Evolutionary conservation across 2,797 vertebrate species (phyloP).

Genomic region (Tokudaia tokunoshimensis): DNA sequence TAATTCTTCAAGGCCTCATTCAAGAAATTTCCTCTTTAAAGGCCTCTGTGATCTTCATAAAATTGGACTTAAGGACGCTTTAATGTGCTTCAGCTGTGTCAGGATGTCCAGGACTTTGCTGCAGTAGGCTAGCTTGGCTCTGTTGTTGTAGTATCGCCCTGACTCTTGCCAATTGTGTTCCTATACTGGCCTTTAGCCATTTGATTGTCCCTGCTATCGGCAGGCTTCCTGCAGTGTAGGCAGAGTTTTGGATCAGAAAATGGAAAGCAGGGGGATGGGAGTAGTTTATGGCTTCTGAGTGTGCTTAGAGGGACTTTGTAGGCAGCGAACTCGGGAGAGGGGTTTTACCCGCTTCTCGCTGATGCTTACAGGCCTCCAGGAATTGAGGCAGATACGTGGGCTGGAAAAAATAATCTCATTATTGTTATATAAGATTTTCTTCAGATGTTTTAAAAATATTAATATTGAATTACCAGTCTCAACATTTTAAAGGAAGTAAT

Average conservation of each 20-base stretch:
- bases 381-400: background rate
- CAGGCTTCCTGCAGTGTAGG: background rate
- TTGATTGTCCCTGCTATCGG: background rate
- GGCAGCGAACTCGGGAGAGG: background rate
- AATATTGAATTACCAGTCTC: conserved; percentile 83
- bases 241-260: background rate
- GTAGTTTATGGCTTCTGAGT: background rate
- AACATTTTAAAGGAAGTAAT: conserved; percentile 70
- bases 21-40: too few species aligned
- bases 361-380: background rate
- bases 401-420: conserved; percentile 61
- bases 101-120: too few species aligned
- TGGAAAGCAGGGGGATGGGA: background rate
- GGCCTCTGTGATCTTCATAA: too few species aligned
- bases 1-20: too few species aligned
- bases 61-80: too few species aligned
- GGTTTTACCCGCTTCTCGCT: background rate
- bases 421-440: conserved; percentile 80
- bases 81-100: too few species aligned
- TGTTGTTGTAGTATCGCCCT: background rate
- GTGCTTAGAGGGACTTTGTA: background rate
- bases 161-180: background rate
- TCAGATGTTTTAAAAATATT: conserved; percentile 83
- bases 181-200: too few species aligned
- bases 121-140: background rate